Base-by-base conservation (phyloP, 2,113 vertebrate genomes). In the Microtus oregoni region DNA sequence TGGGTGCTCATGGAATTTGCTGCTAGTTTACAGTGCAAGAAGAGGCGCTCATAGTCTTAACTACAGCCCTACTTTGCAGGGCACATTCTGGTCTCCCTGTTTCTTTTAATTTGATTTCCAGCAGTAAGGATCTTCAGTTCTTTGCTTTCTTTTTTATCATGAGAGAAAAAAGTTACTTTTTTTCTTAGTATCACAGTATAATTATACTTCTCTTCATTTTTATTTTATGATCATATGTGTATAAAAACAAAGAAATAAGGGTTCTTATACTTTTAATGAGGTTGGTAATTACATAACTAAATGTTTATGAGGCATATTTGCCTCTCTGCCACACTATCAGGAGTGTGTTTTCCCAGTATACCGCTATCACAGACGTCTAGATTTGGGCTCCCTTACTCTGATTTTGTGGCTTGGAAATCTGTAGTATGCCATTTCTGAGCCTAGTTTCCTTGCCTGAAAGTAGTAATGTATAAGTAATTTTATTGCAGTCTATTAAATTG, bases 91-190 rank as follows among this genome's bases (percentile, higher is more conserved):
- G 1, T 82, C 35, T 75, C 65, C 32, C 19, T 58, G 65, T 47
- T 94, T 70, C 55, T 86, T 86, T 17, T 65, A 12, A 67, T 85
- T 7, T 78, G 24, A 63, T 47, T 72, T 91, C 41, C 55, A 87
- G 3, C 1, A 92, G 8, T 38, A 68, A 90, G 35, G 87, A 52
- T 82, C 61, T 32, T 35, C 63, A 38, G 61, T 73, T 35, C 22
- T 92, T 88, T 68, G 50, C 55, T 93, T 89, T 78, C 11, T 86
- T 72, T 87, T 35, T 82, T 83, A 76, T 86, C 50, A 78, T 67
- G 93, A 94, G 86, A 82, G 44, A 93, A 78, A 65, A 38, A 75
- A 79, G 28, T 67, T 28, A 83, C 22, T 17, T 86, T 79, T 86
- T 89, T 89, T 95, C 72, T 86, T 30, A 50, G 77, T 77, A 79